Conservation (phyloP, 2,888 invertebrate genomes). For the Bombylius major region DNA sequence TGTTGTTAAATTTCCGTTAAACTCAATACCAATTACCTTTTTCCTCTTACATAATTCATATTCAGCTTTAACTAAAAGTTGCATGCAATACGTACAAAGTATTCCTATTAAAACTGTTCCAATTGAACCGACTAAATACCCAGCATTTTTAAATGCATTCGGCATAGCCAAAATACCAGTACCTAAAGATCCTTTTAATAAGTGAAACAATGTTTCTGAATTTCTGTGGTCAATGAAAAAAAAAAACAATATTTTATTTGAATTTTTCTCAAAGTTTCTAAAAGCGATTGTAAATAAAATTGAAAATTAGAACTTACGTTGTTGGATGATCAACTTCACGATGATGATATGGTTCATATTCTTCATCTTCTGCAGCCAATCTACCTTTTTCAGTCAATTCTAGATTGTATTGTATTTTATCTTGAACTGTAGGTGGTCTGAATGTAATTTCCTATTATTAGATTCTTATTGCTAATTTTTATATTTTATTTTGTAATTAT, state of each 20-base stretch:
- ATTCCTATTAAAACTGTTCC: constrained; percentile 75
- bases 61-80: constrained; percentile 55
- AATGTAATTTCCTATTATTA: background rate
- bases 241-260: too few relatives aligned
- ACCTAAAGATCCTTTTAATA: constrained; percentile 86
- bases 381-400: constrained; percentile 25
- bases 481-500: background rate
- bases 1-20: background rate
- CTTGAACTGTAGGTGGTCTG: background rate
- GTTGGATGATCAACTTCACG: constrained; percentile 55
- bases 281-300: constrained; percentile 15
- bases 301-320: constrained; percentile 43
- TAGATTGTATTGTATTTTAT: constrained; percentile 25
- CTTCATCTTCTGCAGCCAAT: constrained; percentile 25
- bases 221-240: constrained; percentile 44
- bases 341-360: constrained; percentile 57
- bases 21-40: constrained; percentile 24
- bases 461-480: background rate
- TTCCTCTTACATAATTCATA: constrained; percentile 46
- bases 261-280: too few relatives aligned
- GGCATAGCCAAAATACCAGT: constrained; percentile 84
- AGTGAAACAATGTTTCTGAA: constrained; percentile 72
- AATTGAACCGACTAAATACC: constrained; percentile 52
- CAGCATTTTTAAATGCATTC: constrained; percentile 55
- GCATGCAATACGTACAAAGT: constrained; percentile 89